Base-by-base conservation (phyloP, 1,140 invertebrate species). In the Drosophila novamexicana region DNA sequence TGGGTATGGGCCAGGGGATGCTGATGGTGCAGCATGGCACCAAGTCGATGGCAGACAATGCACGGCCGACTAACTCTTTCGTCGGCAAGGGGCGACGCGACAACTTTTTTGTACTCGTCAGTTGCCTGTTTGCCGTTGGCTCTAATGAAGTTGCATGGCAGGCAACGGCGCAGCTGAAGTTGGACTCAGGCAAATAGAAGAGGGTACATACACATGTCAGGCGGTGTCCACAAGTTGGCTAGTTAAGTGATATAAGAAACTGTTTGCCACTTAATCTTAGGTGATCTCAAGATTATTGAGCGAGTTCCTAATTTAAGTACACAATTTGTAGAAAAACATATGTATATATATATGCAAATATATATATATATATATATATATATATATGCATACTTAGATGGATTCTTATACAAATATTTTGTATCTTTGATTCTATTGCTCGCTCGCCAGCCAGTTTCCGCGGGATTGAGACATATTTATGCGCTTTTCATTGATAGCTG, bases 81-180 rank as follows among this genome's bases (percentile, higher is more conserved):
- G 37, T 49, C 44, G 65, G 42, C 54, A 61, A 40, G 49, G 50
- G 42, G 52, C 65, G 58, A 75, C 72, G 52, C 65, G 58, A 75
- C 72, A 75, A 59, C 14, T 45, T 70, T 69, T 75, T 75, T 47
- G 8, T 37, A 4, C 22, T 44, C 61, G 39, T 57, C 39, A 22
- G n/a, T 64, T 49, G 36, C 47, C 44, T 18, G n/a, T 47, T 29
- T 47, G 61, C 32, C 10, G 61, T 59, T 67, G 81, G 52, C 79
- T 81, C 81, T 84, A 85, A 84, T 84, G 81, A 85, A 85, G 81
- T 81, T 84, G 74, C 69, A 59, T 67, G 73, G 62, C 56, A 18
- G 37, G 18, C 61, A 53, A 36, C 22, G 77, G 18, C 39, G 16
- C 9, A 37, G 47, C 44, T 36, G 66, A 10, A 57, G 54, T 40